Evolutionary conservation across 2,113 vertebrate genomes (phyloP).

Genomic region (Riparia riparia): DNA sequence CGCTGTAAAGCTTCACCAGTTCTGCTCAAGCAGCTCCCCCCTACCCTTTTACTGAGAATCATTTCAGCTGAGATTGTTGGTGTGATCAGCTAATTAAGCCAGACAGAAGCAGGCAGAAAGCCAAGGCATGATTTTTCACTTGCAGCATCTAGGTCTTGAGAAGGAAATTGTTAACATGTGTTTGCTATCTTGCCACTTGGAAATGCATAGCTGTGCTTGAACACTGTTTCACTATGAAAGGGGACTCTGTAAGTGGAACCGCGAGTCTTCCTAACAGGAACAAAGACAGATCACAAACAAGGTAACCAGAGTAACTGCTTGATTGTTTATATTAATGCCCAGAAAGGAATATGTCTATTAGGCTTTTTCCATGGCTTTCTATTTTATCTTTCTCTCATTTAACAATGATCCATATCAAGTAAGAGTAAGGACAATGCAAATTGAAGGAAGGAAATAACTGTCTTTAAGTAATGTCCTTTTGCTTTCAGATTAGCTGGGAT

Average conservation of each 20-base stretch:
- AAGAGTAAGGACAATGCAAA: neutral
- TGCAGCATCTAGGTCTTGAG: neutral
- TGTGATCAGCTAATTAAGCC: neutral
- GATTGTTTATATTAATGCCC: neutral
- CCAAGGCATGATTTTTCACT: neutral
- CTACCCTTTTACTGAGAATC: neutral
- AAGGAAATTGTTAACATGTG: neutral
- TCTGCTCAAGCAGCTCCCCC: neutral
- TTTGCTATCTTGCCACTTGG: neutral
- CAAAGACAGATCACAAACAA: neutral
- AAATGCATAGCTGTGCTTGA: neutral
- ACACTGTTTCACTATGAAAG: neutral
- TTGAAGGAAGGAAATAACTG: neutral
- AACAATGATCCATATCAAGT: constrained; percentile 20
- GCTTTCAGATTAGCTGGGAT: neutral
- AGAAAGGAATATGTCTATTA: constrained; percentile 47
- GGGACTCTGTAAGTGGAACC: neutral
- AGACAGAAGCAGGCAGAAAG: neutral
- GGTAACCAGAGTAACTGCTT: constrained; percentile 43
- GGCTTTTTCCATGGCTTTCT: constrained; percentile 10
- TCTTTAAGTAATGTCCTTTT: constrained; percentile 6
- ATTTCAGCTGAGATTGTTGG: neutral
- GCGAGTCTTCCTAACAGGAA: neutral
- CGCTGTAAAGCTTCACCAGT: neutral
- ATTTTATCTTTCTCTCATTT: constrained; percentile 40